These are phyloP conservation scores for Dermatemys mawii DNA, from an alignment of 2,113 vertebrate species.

Conservation along the genomic window DNA sequence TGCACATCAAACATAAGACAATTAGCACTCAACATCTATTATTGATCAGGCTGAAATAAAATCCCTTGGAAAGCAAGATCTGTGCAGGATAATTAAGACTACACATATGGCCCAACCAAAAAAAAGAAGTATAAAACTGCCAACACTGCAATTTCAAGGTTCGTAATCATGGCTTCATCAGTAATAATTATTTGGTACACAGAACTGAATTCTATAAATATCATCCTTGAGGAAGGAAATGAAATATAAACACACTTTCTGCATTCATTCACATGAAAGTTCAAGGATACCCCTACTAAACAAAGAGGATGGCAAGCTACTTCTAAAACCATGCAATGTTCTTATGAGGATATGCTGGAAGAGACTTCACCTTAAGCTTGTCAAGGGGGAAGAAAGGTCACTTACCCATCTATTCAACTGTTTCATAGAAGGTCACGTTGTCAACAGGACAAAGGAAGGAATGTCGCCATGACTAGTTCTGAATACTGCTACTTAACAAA, in stretches of 20 bases:
- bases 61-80: neutral
- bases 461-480: neutral
- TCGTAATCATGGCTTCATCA: conserved; percentile 2
- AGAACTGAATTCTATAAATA: neutral
- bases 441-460: conserved; percentile 49
- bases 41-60: conserved; percentile 9
- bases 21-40: conserved; percentile 4
- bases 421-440: conserved; percentile 11
- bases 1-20: neutral
- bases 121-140: conserved; percentile 1
- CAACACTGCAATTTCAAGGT: neutral
- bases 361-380: conserved; percentile 55
- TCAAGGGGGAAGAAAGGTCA: conserved; percentile 51
- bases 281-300: conserved; percentile 52
- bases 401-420: conserved; percentile 64
- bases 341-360: conserved; percentile 56
- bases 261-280: conserved; percentile 68
- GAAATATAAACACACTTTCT: conserved; percentile 57
- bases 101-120: neutral
- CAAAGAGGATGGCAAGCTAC: conserved; percentile 51
- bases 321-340: conserved; percentile 15
- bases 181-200: conserved; percentile 21
- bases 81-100: conserved; percentile 38
- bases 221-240: conserved; percentile 26
- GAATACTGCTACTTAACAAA: neutral